A percentile compares a stretch with the other conserved stretches of the same genome.
Conservation (phyloP, 2,113 vertebrate species). For the Coptodon bakossiorum region DNA sequence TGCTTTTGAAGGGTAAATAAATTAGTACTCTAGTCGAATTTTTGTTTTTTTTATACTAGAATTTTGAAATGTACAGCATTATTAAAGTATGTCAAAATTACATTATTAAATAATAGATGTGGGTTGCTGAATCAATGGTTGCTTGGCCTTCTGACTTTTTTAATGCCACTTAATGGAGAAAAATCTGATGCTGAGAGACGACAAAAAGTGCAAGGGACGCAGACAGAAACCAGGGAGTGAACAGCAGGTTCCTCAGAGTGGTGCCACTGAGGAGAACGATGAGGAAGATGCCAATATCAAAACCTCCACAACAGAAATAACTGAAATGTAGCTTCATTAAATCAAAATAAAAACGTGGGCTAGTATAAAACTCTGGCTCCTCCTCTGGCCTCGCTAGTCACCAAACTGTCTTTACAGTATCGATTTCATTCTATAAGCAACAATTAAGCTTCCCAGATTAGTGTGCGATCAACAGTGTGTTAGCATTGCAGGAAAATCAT, state of each 20-base stretch:
- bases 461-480: not conserved
- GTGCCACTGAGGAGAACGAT: not conserved
- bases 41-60: not conserved
- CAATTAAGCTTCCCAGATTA: not conserved
- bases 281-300: not conserved
- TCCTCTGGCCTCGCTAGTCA: not conserved
- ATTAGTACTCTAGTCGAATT: not conserved
- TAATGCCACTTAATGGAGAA: not conserved
- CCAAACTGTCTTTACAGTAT: not conserved
- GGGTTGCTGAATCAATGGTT: not conserved
- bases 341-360: not conserved
- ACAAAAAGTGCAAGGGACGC: not conserved
- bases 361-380: not conserved
- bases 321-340: not conserved
- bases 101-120: not conserved
- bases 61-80: not conserved
- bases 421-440: not conserved
- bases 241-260: not conserved
- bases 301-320: not conserved
- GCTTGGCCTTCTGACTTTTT: not conserved
- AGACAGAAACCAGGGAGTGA: not conserved
- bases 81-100: not conserved
- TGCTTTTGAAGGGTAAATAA: not conserved
- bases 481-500: not conserved
- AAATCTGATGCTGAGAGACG: not conserved